phyloP scores from a whole-genome alignment of 1,140 invertebrate genomes.

The Drosophila mojavensis region DNA sequence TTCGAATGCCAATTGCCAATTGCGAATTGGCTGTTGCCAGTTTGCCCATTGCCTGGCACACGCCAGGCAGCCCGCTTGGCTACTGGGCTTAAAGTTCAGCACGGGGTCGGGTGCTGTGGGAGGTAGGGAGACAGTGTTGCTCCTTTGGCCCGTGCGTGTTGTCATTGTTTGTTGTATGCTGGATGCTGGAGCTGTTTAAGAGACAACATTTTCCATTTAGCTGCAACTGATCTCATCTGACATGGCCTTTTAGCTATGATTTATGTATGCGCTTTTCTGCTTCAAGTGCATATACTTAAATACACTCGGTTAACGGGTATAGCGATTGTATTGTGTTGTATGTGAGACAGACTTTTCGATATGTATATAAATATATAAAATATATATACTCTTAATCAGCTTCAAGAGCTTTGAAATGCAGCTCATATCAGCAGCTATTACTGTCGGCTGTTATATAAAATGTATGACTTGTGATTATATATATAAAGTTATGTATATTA shows the following conservation, averaged over 20 bases:
- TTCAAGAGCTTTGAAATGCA: no score
- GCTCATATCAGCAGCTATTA: no score
- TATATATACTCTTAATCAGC: background rate
- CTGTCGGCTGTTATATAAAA: no score
- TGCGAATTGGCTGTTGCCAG: slow-evolving; percentile 33
- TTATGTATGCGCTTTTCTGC: slow-evolving; percentile 59
- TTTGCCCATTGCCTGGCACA: slow-evolving; percentile 17
- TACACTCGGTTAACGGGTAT: background rate
- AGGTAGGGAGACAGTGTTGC: slow-evolving; percentile 18
- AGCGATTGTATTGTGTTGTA: background rate
- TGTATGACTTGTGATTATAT: no score
- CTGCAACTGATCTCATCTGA: slow-evolving; percentile 29
- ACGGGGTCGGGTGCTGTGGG: background rate
- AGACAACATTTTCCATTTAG: slow-evolving; percentile 3
- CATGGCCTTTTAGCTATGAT: slow-evolving; percentile 58
- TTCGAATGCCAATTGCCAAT: slow-evolving; percentile 53
- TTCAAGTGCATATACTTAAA: slow-evolving; percentile 58
- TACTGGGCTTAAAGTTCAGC: slow-evolving; percentile 68
- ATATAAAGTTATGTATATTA: no score
- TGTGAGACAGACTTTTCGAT: background rate
- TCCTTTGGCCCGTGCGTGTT: slow-evolving; percentile 37
- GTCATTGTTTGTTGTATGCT: slow-evolving; percentile 16
- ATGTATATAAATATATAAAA: background rate
- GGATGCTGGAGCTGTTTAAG: background rate
- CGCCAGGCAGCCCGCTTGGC: slow-evolving; percentile 25